phyloP scores from a whole-genome alignment of 2,797 vertebrate species.

The Etheostoma perlongum region DNA sequence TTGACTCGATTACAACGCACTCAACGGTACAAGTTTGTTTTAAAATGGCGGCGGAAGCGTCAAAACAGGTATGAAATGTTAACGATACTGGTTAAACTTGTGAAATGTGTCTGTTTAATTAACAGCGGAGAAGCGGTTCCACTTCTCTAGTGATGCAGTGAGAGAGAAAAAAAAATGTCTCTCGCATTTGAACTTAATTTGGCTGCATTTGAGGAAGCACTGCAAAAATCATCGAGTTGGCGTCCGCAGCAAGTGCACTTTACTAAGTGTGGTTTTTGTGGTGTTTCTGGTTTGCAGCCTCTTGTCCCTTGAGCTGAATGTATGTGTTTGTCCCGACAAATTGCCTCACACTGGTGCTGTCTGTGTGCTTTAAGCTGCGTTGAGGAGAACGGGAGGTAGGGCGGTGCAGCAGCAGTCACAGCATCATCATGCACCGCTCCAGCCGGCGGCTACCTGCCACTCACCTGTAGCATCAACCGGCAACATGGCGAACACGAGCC shows the following conservation, averaged over 20 bases:
- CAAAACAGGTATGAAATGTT: conserved; percentile 78
- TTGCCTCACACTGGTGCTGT: neutral
- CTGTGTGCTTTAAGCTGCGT: conserved; percentile 40
- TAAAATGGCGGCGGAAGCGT: conserved; percentile 90
- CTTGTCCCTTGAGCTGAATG: neutral
- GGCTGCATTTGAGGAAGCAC: conserved; percentile 58
- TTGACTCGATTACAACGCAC: conserved; percentile 74
- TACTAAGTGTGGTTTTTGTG: conserved; percentile 1
- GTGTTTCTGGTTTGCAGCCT: neutral
- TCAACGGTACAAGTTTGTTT: conserved; percentile 78
- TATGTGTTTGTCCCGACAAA: neutral
- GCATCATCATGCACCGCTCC: conserved; percentile 73
- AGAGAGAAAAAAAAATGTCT: neutral
- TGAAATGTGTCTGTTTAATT: accelerated
- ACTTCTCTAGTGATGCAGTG: accelerated
- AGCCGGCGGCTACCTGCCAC: conserved; percentile 52
- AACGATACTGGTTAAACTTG: conserved; percentile 49
- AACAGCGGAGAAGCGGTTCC: accelerated
- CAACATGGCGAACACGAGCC: conserved; percentile 78
- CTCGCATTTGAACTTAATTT: conserved; percentile 7
- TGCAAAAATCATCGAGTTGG: conserved; percentile 39
- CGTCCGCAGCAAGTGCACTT: conserved; percentile 54
- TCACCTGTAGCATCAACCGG: conserved; percentile 80
- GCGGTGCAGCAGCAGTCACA: conserved; percentile 37
- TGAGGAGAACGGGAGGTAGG: conserved; percentile 57